These are phyloP conservation scores for Cephalopachus bancanus DNA, from an alignment of 2,797 vertebrate genomes.

Conservation along the genomic window DNA sequence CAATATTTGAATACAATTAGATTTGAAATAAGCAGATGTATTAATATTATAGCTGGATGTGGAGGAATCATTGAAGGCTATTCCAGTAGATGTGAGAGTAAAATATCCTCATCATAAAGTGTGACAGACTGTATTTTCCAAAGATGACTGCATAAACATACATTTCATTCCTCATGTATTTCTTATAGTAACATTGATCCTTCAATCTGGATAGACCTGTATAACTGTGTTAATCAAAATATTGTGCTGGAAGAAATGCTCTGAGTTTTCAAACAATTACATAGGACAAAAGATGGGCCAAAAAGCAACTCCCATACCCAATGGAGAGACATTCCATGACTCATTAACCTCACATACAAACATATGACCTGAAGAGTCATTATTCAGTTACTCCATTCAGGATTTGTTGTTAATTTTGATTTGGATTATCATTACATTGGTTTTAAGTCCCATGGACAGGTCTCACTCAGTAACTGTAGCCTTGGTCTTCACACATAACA, in stretches of 20 bases:
- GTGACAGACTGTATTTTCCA: not conserved
- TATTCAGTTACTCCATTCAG: not conserved
- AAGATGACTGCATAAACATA: not conserved
- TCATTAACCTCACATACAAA: not conserved
- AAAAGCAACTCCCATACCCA: not conserved
- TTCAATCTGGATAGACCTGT: not conserved
- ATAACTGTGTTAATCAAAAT: not conserved
- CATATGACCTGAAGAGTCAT: not conserved
- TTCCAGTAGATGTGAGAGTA: slow-evolving; percentile 47
- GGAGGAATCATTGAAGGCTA: not conserved
- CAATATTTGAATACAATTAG: slow-evolving; percentile 24
- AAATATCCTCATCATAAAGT: slow-evolving; percentile 15
- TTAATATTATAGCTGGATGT: not conserved
- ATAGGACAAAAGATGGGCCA: not conserved
- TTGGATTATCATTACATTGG: not conserved
- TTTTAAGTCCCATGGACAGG: not conserved
- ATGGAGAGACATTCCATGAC: not conserved
- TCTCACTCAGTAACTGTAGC: not conserved
- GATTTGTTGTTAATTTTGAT: not conserved
- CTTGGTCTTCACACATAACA: not conserved
- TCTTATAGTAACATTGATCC: not conserved
- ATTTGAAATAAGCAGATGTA: not conserved
- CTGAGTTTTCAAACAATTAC: not conserved
- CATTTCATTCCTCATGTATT: not conserved
- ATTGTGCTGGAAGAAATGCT: not conserved